Evolutionary conservation across 2,113 vertebrate species (phyloP).

Genomic region (Catharus fuscescens): DNA sequence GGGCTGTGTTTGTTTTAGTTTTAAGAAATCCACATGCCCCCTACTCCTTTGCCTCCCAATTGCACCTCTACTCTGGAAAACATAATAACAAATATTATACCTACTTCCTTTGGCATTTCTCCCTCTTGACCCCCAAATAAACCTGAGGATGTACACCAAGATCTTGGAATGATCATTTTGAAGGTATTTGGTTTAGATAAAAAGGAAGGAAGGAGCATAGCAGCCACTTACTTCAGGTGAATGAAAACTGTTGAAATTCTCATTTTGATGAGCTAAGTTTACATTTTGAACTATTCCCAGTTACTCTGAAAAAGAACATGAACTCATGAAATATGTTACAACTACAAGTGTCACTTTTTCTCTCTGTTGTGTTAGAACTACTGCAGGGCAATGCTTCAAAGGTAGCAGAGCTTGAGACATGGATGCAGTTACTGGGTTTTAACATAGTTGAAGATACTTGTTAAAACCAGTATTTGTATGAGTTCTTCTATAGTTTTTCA

Average conservation of each 20-base stretch:
- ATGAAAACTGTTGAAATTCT: not conserved
- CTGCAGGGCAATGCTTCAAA: not conserved
- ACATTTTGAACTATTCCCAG: accelerated
- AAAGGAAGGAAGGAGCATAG: not conserved
- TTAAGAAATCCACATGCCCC: not conserved
- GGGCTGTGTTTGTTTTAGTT: not conserved
- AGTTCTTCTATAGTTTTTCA: not conserved
- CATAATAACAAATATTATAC: not conserved
- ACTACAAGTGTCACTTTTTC: not conserved
- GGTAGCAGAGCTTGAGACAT: not conserved
- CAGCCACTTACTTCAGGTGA: not conserved
- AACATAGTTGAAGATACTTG: not conserved
- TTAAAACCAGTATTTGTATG: not conserved
- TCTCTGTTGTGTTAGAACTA: not conserved
- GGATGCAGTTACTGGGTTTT: not conserved
- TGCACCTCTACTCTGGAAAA: not conserved
- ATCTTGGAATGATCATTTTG: not conserved
- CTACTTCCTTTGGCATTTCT: not conserved
- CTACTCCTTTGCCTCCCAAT: not conserved
- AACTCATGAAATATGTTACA: not conserved
- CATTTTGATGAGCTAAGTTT: not conserved
- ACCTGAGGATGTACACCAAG: not conserved
- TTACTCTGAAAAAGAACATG: not conserved
- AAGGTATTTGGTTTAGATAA: not conserved
- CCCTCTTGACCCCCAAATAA: not conserved